phyloP scores from a whole-genome alignment of 2,113 vertebrate species.

The Alouatta palliata region DNA sequence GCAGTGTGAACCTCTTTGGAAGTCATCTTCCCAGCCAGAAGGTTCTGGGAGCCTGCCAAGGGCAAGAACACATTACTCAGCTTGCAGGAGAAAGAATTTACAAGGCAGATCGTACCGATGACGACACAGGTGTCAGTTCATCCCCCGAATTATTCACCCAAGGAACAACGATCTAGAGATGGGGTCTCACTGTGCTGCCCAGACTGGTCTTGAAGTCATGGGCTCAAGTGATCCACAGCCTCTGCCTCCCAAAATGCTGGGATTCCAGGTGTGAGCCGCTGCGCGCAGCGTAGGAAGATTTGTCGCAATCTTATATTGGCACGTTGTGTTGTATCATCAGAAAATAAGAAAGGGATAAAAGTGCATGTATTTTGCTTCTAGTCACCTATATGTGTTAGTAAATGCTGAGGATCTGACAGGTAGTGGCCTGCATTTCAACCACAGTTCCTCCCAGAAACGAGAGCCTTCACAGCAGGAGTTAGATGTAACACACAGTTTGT shows the following conservation, averaged over 20 bases:
- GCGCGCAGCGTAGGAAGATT: not conserved
- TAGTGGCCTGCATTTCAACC: not conserved
- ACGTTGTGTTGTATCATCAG: not conserved
- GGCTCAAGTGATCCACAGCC: not conserved
- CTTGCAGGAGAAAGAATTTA: not conserved
- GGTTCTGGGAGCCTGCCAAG: not conserved
- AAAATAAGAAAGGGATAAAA: not conserved
- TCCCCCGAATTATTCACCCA: not conserved
- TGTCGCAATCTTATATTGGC: not conserved
- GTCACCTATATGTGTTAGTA: rapidly evolving
- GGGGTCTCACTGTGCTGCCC: no score
- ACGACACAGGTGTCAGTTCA: not conserved
- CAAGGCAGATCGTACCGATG: not conserved
- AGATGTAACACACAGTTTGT: not conserved
- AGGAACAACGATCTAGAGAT: not conserved
- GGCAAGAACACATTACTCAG: not conserved
- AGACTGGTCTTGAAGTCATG: no score
- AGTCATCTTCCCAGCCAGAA: no score
- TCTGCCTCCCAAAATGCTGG: not conserved
- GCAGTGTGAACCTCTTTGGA: not conserved
- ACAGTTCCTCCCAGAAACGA: not conserved
- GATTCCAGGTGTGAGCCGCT: not conserved
- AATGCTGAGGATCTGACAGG: rapidly evolving
- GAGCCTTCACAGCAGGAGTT: no score
- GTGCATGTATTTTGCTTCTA: no score